Conservation (phyloP, 37 sponge, comb jelly and placozoan genomes). For the Crambe crambe region DNA sequence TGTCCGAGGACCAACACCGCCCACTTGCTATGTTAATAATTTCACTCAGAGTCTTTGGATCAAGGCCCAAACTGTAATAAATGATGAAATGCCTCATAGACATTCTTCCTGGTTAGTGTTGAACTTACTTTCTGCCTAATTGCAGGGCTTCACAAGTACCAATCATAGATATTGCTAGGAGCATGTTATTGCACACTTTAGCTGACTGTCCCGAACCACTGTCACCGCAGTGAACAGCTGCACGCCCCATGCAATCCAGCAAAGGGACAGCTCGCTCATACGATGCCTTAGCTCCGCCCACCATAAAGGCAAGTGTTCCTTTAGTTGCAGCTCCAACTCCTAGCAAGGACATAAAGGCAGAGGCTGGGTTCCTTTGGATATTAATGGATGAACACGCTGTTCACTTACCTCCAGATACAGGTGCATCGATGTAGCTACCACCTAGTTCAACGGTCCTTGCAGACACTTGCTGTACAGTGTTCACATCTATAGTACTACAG, state of each 20-base stretch:
- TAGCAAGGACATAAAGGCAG: conserved; percentile 2
- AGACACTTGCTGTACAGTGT: conserved; percentile 61
- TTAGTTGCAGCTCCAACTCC: conserved; percentile 92
- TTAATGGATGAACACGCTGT: not conserved
- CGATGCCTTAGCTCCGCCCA: conserved; percentile 80
- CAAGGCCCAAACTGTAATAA: conserved; percentile 81
- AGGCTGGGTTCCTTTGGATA: too few relatives aligned
- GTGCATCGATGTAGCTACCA: conserved; percentile 84
- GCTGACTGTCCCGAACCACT: conserved; percentile 63
- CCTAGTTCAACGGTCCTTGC: conserved; percentile 38
- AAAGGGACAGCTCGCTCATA: conserved; percentile 76
- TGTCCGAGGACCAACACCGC: conserved; percentile 83
- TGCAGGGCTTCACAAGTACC: conserved; percentile 93
- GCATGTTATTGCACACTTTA: conserved; percentile 99
- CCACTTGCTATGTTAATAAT: conserved; percentile 91
- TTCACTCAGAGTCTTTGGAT: conserved; percentile 74
- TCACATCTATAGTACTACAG: conserved; percentile 92
- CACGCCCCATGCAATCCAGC: conserved; percentile 92
- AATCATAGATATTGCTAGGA: conserved; percentile 93
- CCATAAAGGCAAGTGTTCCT: conserved; percentile 92
- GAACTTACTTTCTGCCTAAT: conserved; percentile 81
- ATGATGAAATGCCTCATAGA: not conserved
- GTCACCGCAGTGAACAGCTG: conserved; percentile 93
- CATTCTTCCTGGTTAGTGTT: not conserved
- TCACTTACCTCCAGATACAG: conserved; percentile 95